Percentiles rank a stretch among this genome's conserved stretches.
These are phyloP conservation scores for Rhynchotus rufescens DNA, from an alignment of 2,797 vertebrate genomes.

Conservation along the genomic window DNA sequence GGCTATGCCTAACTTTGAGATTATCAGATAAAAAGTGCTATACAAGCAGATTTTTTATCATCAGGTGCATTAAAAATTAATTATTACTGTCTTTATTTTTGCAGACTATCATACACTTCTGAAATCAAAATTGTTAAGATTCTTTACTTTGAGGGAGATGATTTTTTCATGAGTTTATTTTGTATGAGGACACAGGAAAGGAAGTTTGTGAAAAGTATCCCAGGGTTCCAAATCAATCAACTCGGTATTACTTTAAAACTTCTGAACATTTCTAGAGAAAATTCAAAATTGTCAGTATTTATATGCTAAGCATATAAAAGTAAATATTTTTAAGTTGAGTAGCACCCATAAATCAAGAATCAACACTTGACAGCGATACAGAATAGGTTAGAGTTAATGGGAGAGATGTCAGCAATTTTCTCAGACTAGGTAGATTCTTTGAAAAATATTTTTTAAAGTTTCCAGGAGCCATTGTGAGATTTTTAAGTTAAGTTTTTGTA, in stretches of 20 bases:
- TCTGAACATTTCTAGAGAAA: background rate
- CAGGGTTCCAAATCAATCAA: slow-evolving; percentile 3
- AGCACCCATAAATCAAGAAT: background rate
- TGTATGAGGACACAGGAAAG: background rate
- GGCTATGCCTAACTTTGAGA: background rate
- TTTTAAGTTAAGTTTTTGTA: background rate
- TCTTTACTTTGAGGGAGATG: background rate
- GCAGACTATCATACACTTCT: background rate
- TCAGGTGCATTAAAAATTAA: background rate
- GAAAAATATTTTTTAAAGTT: background rate
- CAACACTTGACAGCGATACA: background rate
- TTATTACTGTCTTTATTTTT: background rate
- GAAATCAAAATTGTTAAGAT: background rate
- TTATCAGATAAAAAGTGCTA: background rate
- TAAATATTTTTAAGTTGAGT: background rate
- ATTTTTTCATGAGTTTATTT: background rate
- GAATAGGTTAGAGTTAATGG: background rate
- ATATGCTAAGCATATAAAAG: background rate
- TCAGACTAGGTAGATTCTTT: background rate
- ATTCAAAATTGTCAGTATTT: background rate
- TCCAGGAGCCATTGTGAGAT: background rate
- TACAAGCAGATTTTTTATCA: background rate
- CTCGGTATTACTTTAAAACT: background rate
- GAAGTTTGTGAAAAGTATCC: background rate
- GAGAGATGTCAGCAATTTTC: background rate